Conservation (phyloP, 2,888 invertebrate species). For the Neuroscelio doddi region DNA sequence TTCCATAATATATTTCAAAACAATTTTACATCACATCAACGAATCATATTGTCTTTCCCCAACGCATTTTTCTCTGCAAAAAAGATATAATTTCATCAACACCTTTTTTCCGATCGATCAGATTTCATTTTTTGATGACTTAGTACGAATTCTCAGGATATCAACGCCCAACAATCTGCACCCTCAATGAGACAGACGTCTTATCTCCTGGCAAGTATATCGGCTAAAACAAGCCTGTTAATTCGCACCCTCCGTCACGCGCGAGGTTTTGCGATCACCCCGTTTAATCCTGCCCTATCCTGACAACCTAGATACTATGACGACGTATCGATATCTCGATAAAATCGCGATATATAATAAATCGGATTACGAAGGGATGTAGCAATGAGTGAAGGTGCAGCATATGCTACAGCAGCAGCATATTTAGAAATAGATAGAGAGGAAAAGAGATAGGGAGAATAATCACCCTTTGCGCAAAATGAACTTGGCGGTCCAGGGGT, state of each 20-base stretch:
- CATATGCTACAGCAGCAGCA: conserved; percentile 63
- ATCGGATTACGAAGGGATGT: conserved; percentile 68
- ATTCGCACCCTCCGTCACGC: conserved; percentile 55
- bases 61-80: too few relatives aligned
- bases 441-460: conserved; percentile 36
- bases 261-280: conserved; percentile 16
- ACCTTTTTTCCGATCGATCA: too few relatives aligned
- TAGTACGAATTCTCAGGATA: too few relatives aligned
- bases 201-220: conserved; percentile 50
- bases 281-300: conserved; percentile 52
- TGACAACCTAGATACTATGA: conserved; percentile 34
- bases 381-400: conserved; percentile 55
- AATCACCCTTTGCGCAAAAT: conserved; percentile 52
- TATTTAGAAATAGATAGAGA: conserved; percentile 53
- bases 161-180: too few relatives aligned
- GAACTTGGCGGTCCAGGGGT: conserved; percentile 51
- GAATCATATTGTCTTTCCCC: too few relatives aligned
- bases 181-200: too few relatives aligned
- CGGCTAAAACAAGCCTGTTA: conserved; percentile 67
- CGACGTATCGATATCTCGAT: conserved; percentile 67
- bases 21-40: too few relatives aligned
- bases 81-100: too few relatives aligned
- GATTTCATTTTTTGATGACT: too few relatives aligned
- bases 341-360: conserved; percentile 70
- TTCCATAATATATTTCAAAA: too few relatives aligned